A percentile compares a stretch with the other conserved stretches of the same genome.
These are phyloP conservation scores for Palaemon carinicauda DNA, from an alignment of 1,140 invertebrate genomes.

Conservation along the genomic window DNA sequence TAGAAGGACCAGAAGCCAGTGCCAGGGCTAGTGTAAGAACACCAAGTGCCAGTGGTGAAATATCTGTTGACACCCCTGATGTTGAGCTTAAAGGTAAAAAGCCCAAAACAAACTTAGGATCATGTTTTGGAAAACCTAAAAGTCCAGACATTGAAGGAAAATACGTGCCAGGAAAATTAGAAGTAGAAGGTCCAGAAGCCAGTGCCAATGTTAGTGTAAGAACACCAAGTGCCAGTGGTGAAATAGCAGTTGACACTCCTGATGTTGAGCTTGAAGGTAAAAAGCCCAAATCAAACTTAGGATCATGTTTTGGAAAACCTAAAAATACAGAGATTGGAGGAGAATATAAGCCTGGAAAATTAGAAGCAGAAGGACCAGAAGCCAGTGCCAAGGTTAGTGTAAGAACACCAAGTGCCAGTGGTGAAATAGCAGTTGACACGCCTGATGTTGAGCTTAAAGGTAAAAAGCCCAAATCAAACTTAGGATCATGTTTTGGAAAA, in stretches of 20 bases:
- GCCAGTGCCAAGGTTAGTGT: neutral
- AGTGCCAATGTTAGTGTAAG: neutral
- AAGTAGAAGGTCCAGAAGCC: neutral
- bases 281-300: neutral
- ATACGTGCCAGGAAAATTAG: neutral
- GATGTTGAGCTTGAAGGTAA: neutral
- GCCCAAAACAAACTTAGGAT: constrained; percentile 10
- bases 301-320: constrained; percentile 6
- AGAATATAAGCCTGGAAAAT: neutral
- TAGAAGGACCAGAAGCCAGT: neutral
- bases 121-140: constrained; percentile 12
- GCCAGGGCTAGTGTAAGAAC: neutral
- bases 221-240: neutral
- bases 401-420: neutral
- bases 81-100: neutral
- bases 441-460: neutral
- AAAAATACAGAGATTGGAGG: neutral
- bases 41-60: neutral
- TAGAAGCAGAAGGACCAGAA: constrained; percentile 32
- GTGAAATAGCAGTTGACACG: neutral
- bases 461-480: neutral
- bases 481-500: constrained; percentile 48
- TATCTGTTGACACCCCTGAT: neutral
- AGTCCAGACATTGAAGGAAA: constrained; percentile 4
- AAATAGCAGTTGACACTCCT: neutral